Base-by-base conservation (phyloP, 2,113 vertebrate species). In the Orycteropus afer region DNA sequence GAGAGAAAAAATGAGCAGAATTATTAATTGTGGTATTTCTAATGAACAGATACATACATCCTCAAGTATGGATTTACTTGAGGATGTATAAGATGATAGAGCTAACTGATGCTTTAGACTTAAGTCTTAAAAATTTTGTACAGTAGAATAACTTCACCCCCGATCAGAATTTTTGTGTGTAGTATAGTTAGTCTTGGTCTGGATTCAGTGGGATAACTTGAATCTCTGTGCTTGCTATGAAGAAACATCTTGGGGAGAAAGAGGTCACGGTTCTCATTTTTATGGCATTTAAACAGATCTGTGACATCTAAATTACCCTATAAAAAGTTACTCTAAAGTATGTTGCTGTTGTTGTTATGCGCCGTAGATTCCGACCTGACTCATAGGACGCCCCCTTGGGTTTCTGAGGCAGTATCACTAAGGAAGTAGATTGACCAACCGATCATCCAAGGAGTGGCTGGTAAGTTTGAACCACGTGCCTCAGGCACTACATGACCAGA, bases 1-100 rank as follows among this genome's bases (percentile, higher is more conserved):
- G 55, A 88, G 91, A 83, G 8, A 76, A 22, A 57, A 63, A 90
- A 59, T 95, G 63, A 92, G 57, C 7, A 79, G 29, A 82, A 73
- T 51, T 32, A 67, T 47, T 86, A 13, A 84, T 73, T 49, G 10
- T 40, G 49, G 40, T 61, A 69, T 13, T 84, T 47, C 34, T 59
- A 14, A 37, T 74, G 40, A 92, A n/a, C 1, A 95, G 69, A 85
- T 3, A 63, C 45, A 86, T n/a, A n/a, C n/a, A n/a, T n/a, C 71
- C n/a, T 78, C 20, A n/a, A 25, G 12, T 14, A 45, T 76, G 65
- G 1, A 53, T 61, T 89, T 42, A 63, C 53, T 49, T 69, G 15
- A 84, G 27, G 29, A 76, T 8, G 9, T 11, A 53, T 25, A 83
- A 82, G 32, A 88, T 34, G 25, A 57, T 23, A 81, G 37, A 88